phyloP scores from a whole-genome alignment of 2,888 invertebrate species.

The Phyllotreta striolata region DNA sequence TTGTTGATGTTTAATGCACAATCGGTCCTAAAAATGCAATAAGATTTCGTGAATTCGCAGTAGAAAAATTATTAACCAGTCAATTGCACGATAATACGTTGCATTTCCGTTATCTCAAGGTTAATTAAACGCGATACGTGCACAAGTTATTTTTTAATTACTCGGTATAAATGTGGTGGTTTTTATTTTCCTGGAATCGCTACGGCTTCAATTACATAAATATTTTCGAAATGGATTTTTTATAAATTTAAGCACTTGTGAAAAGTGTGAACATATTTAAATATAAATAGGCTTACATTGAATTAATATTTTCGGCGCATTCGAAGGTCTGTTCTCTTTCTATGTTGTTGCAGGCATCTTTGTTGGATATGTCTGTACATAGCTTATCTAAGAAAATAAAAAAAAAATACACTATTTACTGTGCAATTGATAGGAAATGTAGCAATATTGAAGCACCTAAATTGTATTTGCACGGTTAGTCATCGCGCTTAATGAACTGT shows the following conservation, averaged over 20 bases:
- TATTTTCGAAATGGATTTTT: too few species aligned
- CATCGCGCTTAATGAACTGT: too few species aligned
- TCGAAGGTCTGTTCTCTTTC: slow-evolving; percentile 43
- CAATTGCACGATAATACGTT: not conserved
- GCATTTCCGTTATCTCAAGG: not conserved
- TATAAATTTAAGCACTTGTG: not conserved
- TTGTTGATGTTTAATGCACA: slow-evolving; percentile 67
- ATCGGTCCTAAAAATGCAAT: slow-evolving; percentile 63
- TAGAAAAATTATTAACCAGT: not conserved
- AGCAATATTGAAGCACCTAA: too few species aligned
- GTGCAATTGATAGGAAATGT: too few species aligned
- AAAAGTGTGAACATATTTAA: slow-evolving; percentile 1
- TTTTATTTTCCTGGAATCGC: too few species aligned
- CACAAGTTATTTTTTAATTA: not conserved
- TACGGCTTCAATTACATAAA: too few species aligned
- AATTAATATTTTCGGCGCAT: slow-evolving; percentile 40
- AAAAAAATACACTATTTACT: slow-evolving; percentile 3
- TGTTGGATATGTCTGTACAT: slow-evolving; percentile 41
- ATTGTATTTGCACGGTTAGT: too few species aligned
- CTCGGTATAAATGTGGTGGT: too few species aligned
- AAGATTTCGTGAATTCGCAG: slow-evolving; percentile 67
- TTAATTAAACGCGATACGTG: slow-evolving; percentile 2
- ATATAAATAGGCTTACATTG: slow-evolving; percentile 43
- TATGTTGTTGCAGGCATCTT: slow-evolving; percentile 48
- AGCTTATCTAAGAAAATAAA: slow-evolving; percentile 50